Conservation (phyloP, 2,888 invertebrate species). For the Orchesellides sinensis region DNA sequence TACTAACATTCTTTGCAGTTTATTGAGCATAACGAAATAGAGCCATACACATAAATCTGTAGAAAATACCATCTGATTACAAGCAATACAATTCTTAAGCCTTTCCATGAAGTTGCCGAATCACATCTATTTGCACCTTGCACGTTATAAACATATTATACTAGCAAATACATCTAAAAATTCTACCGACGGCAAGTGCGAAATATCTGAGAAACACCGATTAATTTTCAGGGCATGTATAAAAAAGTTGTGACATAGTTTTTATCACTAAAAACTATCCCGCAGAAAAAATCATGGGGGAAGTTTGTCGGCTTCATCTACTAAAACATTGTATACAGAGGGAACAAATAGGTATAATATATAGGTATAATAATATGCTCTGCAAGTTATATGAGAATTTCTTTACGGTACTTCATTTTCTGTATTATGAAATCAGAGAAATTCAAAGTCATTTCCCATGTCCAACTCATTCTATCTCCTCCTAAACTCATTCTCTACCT, state of each 20-base stretch:
- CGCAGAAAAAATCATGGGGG: background rate
- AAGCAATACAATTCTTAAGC: background rate
- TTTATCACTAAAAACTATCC: slow-evolving; percentile 7
- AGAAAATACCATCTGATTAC: background rate
- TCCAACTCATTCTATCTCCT: slow-evolving; percentile 54
- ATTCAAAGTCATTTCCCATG: slow-evolving; percentile 70
- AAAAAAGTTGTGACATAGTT: slow-evolving; percentile 6
- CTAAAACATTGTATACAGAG: too few relatives aligned
- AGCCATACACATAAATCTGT: background rate
- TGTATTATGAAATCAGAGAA: slow-evolving; percentile 59
- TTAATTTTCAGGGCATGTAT: background rate
- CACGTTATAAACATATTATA: too few relatives aligned
- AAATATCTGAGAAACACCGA: background rate
- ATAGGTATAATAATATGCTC: background rate
- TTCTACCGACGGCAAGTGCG: background rate
- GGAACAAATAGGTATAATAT: too few relatives aligned
- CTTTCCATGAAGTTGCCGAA: background rate
- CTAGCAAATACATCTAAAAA: background rate
- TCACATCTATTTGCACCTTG: too few relatives aligned
- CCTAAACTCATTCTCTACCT: slow-evolving; percentile 42
- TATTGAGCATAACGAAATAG: slow-evolving; percentile 62
- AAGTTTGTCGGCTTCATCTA: slow-evolving; percentile 26
- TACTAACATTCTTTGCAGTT: slow-evolving; percentile 46
- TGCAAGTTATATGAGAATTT: background rate
- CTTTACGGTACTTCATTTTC: background rate